A percentile compares a stretch with the other conserved stretches of the same genome.
These are phyloP conservation scores for Artibeus jamaicensis DNA, from an alignment of 2,797 vertebrate genomes.

Conservation along the genomic window DNA sequence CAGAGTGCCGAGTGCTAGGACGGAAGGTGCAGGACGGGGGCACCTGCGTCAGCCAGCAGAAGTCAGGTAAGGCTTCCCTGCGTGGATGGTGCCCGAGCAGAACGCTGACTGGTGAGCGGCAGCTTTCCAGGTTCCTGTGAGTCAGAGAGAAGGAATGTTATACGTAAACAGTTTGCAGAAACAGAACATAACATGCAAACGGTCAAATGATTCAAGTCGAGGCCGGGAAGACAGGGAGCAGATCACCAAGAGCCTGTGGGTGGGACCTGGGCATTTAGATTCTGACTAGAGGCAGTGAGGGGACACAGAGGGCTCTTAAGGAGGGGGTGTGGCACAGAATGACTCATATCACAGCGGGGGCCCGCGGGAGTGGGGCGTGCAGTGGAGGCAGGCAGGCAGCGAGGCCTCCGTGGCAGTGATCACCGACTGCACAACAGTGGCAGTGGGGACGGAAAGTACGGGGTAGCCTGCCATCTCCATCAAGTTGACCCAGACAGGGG, in stretches of 20 bases:
- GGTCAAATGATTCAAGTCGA: neutral
- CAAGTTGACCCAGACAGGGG: neutral
- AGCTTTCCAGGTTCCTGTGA: neutral
- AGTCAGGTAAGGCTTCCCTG: neutral
- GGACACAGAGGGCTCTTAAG: neutral
- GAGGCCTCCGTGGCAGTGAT: neutral
- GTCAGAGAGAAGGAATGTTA: neutral
- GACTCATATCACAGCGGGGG: too few relatives aligned
- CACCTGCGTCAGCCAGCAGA: neutral
- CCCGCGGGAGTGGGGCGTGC: neutral
- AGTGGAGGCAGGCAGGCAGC: too few relatives aligned
- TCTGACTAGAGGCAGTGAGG: neutral
- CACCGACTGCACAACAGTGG: too few relatives aligned
- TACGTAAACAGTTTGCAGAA: neutral
- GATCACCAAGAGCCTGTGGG: neutral
- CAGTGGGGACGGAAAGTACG: too few relatives aligned
- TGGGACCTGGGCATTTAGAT: neutral
- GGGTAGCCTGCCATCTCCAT: neutral
- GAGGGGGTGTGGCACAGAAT: neutral
- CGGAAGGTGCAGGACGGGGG: neutral
- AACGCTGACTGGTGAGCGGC: neutral
- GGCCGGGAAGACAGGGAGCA: neutral
- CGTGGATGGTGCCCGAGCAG: neutral
- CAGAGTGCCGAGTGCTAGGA: neutral
- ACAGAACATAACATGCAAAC: neutral